A percentile compares a stretch with the other conserved stretches of the same genome.
These are phyloP conservation scores for Diaphora mendica DNA, from an alignment of 2,888 invertebrate species.

Conservation along the genomic window DNA sequence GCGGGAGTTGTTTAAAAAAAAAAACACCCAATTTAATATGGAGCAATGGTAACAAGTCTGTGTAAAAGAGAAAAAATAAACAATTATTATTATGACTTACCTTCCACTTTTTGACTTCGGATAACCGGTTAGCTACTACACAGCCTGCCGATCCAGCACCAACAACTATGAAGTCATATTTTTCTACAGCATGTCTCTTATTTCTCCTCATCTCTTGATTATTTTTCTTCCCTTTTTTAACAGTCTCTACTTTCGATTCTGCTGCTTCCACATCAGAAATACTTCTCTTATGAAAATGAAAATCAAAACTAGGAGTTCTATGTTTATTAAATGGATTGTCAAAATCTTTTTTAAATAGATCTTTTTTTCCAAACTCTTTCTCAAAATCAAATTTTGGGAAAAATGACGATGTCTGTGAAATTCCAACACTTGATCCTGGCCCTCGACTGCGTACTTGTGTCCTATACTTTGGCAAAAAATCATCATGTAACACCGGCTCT, in stretches of 20 bases:
- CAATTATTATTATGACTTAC: conserved; percentile 62
- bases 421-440: conserved; percentile 56
- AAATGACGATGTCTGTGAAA: conserved; percentile 58
- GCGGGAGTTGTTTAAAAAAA: too few relatives aligned
- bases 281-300: conserved; percentile 50
- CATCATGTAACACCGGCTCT: conserved; percentile 47
- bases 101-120: conserved; percentile 88
- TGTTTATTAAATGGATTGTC: conserved; percentile 42
- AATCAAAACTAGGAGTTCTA: conserved; percentile 25
- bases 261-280: conserved; percentile 60
- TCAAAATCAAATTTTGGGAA: conserved; percentile 53
- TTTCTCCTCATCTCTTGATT: conserved; percentile 59
- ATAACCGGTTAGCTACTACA: conserved; percentile 88
- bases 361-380: conserved; percentile 8
- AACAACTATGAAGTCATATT: conserved; percentile 88
- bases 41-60: too few relatives aligned
- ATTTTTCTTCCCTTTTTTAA: conserved; percentile 58
- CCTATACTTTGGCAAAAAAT: conserved; percentile 48
- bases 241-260: conserved; percentile 54
- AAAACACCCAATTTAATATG: too few relatives aligned
- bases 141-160: conserved; percentile 90
- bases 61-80: too few relatives aligned
- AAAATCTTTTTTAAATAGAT: conserved; percentile 18
- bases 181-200: conserved; percentile 65
- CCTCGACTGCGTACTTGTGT: conserved; percentile 57